A percentile compares a stretch with the other conserved stretches of the same genome.
Evolutionary conservation across 2,888 invertebrate species (phyloP).

Genomic region (Isotomurus palustris): DNA sequence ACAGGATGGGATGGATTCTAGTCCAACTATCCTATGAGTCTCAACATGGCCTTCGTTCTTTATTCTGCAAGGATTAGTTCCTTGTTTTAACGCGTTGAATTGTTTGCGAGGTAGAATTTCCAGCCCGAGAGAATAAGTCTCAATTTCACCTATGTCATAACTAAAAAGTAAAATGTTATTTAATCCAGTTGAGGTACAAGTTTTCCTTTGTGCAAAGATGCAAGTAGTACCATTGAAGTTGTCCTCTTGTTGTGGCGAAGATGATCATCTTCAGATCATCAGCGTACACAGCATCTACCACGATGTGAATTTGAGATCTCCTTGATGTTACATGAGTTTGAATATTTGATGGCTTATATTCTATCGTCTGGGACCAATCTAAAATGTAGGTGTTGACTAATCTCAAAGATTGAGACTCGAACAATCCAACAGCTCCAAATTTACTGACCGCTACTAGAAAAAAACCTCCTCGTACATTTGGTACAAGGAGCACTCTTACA

Average conservation of each 20-base stretch:
- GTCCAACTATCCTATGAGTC: conserved; percentile 38
- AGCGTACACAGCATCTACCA: conserved; percentile 38
- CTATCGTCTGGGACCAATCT: no score
- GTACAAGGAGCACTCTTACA: conserved; percentile 35
- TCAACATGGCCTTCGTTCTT: conserved; percentile 41
- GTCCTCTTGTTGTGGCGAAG: conserved; percentile 37
- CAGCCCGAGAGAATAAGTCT: conserved; percentile 32
- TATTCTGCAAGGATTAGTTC: conserved; percentile 19
- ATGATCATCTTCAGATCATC: conserved; percentile 27
- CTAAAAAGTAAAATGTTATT: background rate
- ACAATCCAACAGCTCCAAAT: conserved; percentile 41
- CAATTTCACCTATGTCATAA: conserved; percentile 5
- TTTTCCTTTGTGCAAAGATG: background rate
- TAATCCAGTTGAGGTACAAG: background rate
- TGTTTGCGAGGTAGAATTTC: conserved; percentile 37
- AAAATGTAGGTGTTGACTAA: conserved; percentile 41
- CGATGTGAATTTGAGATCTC: conserved; percentile 39
- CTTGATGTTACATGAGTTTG: conserved; percentile 28
- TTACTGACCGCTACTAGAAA: conserved; percentile 40
- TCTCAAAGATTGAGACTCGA: conserved; percentile 29
- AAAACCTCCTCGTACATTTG: conserved; percentile 19
- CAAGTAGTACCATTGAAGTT: conserved; percentile 39
- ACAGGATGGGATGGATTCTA: conserved; percentile 25
- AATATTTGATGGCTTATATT: conserved; percentile 17
- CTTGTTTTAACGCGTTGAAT: conserved; percentile 25